Percentiles rank a stretch among this genome's conserved stretches.
These are phyloP conservation scores for Cheilosia vulpina DNA, from an alignment of 2,888 invertebrate species.

Conservation along the genomic window DNA sequence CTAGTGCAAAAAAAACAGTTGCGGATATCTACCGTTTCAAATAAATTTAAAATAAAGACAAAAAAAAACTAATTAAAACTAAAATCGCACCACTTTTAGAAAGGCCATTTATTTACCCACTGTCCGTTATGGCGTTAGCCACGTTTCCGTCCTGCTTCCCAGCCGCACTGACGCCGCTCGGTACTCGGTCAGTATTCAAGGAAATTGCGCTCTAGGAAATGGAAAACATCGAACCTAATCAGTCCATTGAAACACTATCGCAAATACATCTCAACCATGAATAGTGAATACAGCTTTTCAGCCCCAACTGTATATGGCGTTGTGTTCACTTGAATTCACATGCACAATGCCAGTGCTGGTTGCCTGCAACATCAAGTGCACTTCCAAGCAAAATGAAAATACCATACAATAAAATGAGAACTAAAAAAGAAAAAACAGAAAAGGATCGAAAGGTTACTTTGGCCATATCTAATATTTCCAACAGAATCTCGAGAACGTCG, in stretches of 20 bases:
- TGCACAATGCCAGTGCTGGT: neutral
- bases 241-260: neutral
- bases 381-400: neutral
- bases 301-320: neutral
- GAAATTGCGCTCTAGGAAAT: too few species aligned
- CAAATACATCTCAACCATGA: neutral
- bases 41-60: too few species aligned
- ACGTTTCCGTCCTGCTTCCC: too few species aligned
- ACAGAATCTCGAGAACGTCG: neutral
- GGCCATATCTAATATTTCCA: neutral
- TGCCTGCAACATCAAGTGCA: conserved; percentile 4
- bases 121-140: too few species aligned
- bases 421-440: neutral
- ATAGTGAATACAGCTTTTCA: neutral
- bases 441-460: conserved; percentile 5
- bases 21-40: too few species aligned
- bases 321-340: neutral
- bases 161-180: too few species aligned
- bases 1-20: too few species aligned
- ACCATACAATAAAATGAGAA: neutral
- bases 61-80: too few species aligned
- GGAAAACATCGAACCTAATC: too few species aligned
- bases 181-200: too few species aligned
- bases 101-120: too few species aligned
- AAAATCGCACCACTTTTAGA: too few species aligned